These are phyloP conservation scores for Petaurus breviceps DNA, from an alignment of 2,113 vertebrate genomes.

Conservation along the genomic window DNA sequence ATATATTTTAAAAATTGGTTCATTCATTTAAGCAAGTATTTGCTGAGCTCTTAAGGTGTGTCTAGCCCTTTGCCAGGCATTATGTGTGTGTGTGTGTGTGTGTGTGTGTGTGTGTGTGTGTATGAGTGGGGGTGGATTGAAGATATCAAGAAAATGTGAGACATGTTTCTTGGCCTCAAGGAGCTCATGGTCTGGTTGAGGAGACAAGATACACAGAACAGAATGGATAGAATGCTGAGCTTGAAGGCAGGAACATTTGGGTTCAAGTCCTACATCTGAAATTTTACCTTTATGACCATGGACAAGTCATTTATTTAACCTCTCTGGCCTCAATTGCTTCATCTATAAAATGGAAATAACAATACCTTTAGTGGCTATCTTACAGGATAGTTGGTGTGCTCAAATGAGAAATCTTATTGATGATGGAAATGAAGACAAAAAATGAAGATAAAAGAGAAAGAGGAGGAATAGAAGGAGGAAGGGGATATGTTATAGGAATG, in stretches of 20 bases:
- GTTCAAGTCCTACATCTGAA: background rate
- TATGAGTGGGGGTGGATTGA: background rate
- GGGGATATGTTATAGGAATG: too few relatives aligned
- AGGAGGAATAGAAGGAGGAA: background rate
- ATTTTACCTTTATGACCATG: background rate
- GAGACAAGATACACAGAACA: background rate
- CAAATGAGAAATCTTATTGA: background rate
- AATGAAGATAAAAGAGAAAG: background rate
- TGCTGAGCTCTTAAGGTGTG: background rate
- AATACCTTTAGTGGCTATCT: background rate
- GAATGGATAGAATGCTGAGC: background rate
- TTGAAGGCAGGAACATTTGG: background rate
- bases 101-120: too few relatives aligned
- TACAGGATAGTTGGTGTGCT: background rate
- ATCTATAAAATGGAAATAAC: background rate
- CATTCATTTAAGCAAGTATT: background rate
- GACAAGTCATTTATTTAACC: background rate
- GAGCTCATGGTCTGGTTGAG: background rate
- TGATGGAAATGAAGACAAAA: background rate
- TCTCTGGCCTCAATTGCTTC: background rate
- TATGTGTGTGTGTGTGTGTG: background rate
- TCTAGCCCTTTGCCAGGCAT: background rate
- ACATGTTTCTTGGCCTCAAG: background rate
- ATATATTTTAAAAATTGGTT: background rate
- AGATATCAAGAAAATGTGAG: background rate